Conservation (phyloP, 2,113 vertebrate genomes). For the Callionymus lyra region DNA sequence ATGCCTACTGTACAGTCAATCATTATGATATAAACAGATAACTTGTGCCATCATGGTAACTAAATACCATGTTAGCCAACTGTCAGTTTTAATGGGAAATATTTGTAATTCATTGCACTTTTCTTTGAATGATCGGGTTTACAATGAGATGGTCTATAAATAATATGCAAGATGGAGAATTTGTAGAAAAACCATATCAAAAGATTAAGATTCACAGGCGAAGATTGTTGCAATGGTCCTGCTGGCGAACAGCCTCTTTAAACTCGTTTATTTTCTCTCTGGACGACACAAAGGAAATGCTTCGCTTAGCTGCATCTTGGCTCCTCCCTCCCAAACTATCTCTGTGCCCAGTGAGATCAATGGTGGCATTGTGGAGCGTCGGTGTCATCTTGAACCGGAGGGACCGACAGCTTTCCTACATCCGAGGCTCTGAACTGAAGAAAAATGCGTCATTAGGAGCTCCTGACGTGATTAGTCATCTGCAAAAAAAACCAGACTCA, state of each 20-base stretch:
- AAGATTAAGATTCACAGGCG: too few species aligned
- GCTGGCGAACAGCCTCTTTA: background rate
- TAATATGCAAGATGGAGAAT: too few species aligned
- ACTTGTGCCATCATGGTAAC: too few species aligned
- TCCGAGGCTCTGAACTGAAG: conserved; percentile 25
- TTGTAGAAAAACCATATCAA: too few species aligned
- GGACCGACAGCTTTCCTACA: conserved; percentile 33
- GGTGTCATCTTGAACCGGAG: conserved; percentile 30
- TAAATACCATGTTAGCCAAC: too few species aligned
- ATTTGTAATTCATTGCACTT: too few species aligned
- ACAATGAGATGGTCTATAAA: too few species aligned
- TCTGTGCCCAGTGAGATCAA: conserved; percentile 25
- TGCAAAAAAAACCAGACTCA: conserved; percentile 14
- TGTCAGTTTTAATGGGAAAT: too few species aligned
- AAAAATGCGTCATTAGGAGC: conserved; percentile 50
- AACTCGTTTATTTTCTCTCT: conserved; percentile 11
- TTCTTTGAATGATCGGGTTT: too few species aligned
- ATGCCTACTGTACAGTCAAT: too few species aligned
- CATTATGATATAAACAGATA: too few species aligned
- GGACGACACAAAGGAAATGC: background rate
- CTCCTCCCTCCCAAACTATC: conserved; percentile 14
- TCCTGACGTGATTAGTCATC: conserved; percentile 47
- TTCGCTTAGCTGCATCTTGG: conserved; percentile 11
- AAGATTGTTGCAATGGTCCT: too few species aligned
- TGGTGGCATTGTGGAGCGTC: conserved; percentile 33